Conservation (phyloP, 2,797 vertebrate species). For the Paratrypauchen microcephalus region DNA sequence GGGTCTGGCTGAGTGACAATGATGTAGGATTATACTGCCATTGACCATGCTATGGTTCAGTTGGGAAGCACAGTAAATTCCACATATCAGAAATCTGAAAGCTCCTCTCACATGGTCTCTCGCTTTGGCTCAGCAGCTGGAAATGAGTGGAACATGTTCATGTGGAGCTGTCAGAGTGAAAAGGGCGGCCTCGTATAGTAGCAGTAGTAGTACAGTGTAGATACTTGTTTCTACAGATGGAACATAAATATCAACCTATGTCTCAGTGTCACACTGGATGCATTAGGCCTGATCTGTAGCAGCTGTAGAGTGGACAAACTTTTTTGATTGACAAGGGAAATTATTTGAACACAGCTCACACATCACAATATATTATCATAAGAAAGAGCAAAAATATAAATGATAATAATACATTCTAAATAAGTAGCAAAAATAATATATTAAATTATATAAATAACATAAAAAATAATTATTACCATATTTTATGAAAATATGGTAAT, state of each 20-base stretch:
- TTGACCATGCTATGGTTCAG: background rate
- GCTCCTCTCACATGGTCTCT: background rate
- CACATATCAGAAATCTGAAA: background rate
- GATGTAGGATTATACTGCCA: too few species aligned
- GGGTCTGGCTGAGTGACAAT: background rate
- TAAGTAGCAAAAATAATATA: too few species aligned
- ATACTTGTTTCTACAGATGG: background rate
- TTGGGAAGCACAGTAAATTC: background rate
- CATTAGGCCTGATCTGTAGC: constrained; percentile 21
- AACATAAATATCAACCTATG: background rate
- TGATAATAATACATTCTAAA: too few species aligned
- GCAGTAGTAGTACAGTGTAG: background rate
- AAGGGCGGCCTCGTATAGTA: too few species aligned
- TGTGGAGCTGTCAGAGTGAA: background rate
- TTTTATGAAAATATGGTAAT: too few species aligned
- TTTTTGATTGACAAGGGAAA: too few species aligned
- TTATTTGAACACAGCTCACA: too few species aligned
- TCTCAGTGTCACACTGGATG: constrained; percentile 2
- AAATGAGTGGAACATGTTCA: background rate
- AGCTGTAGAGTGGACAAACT: constrained; percentile 19
- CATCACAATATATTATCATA: too few species aligned
- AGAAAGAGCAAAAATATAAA: too few species aligned
- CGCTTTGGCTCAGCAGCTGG: background rate
- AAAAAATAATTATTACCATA: too few species aligned
- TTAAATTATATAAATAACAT: too few species aligned